Conservation (phyloP, 2,888 invertebrate species). For the Scaptodrosophila latifasciaeformis region DNA sequence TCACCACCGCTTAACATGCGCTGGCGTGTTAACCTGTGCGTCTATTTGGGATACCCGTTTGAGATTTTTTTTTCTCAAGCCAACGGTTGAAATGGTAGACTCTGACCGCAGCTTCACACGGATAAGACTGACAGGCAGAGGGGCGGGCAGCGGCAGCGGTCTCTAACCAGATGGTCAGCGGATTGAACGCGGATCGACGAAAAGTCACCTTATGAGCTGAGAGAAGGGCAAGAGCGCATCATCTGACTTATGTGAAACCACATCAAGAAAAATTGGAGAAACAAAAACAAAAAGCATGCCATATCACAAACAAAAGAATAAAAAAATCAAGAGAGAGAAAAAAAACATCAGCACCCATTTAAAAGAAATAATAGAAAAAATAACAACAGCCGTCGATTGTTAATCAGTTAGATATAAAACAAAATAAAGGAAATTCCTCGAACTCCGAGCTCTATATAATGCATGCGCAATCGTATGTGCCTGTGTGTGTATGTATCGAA, state of each 20-base stretch:
- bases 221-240: constrained; percentile 46
- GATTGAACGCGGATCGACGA: constrained; percentile 55
- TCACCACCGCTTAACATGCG: constrained; percentile 60
- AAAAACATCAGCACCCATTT: constrained; percentile 20
- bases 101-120: constrained; percentile 59
- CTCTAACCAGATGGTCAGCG: constrained; percentile 25
- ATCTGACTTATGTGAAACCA: constrained; percentile 58
- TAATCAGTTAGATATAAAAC: constrained; percentile 69
- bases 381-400: constrained; percentile 51
- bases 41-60: constrained; percentile 11
- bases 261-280: neutral
- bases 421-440: constrained; percentile 47
- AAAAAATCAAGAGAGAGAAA: neutral
- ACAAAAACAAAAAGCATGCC: too few relatives aligned
- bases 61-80: constrained; percentile 38
- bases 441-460: constrained; percentile 24
- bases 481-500: constrained; percentile 59
- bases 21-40: constrained; percentile 66
- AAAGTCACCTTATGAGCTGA: constrained; percentile 21
- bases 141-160: too few relatives aligned
- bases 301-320: too few relatives aligned
- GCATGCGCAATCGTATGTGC: constrained; percentile 40
- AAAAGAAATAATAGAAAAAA: constrained; percentile 25
- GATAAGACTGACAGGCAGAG: constrained; percentile 4
- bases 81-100: constrained; percentile 42